Conservation (phyloP, 2,113 vertebrate genomes). For the Mustela nigripes region DNA sequence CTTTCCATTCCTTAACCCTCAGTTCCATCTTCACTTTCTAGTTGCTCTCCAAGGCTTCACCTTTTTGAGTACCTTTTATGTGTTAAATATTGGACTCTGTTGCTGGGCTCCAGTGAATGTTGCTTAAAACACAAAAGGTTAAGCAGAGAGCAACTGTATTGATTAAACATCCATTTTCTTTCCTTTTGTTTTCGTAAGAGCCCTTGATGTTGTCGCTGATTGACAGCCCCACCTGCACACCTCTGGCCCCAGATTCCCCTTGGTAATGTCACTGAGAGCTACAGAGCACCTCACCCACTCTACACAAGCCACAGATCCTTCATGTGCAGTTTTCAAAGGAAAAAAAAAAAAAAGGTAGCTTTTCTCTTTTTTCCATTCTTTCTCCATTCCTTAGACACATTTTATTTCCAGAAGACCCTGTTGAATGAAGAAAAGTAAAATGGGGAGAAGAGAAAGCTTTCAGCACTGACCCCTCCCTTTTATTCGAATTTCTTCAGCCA, state of each 20-base stretch:
- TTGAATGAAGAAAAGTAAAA: slow-evolving; percentile 71
- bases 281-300: slow-evolving; percentile 40
- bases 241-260: slow-evolving; percentile 60
- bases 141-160: slow-evolving; percentile 83
- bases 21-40: slow-evolving; percentile 60
- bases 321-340: slow-evolving; percentile 76
- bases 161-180: slow-evolving; percentile 85
- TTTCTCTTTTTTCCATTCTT: slow-evolving; percentile 69
- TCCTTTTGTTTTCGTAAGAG: slow-evolving; percentile 78
- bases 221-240: slow-evolving; percentile 68
- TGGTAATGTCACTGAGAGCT: slow-evolving; percentile 70
- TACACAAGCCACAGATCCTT: slow-evolving; percentile 57
- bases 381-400: slow-evolving; percentile 36
- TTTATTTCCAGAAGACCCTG: slow-evolving; percentile 72
- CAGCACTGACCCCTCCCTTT: slow-evolving; percentile 20
- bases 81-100: slow-evolving; percentile 74
- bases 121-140: slow-evolving; percentile 84
- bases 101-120: slow-evolving; percentile 69
- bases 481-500: slow-evolving; percentile 61
- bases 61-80: slow-evolving; percentile 77
- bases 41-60: slow-evolving; percentile 62
- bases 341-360: background rate
- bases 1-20: slow-evolving; percentile 64
- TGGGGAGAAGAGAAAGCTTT: slow-evolving; percentile 19
- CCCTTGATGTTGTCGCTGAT: slow-evolving; percentile 76